Base-by-base conservation (phyloP, 2,113 vertebrate species). In the Suncus etruscus region DNA sequence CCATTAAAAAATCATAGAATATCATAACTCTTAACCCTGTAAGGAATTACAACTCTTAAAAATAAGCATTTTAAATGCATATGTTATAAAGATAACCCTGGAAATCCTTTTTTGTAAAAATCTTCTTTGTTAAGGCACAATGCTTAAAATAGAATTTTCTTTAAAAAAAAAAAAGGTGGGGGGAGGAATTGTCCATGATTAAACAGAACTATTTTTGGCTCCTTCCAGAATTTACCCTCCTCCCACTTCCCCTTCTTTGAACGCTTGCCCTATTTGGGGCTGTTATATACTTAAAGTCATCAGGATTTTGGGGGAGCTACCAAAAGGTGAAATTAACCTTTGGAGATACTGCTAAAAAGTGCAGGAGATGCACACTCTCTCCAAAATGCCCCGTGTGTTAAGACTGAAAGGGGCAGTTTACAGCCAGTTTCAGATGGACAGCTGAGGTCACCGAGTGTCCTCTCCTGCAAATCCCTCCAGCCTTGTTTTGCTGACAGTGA, bases 281-380 rank as follows among this genome's bases (percentile, higher is more conserved):
- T 88, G 83, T 97, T 90, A 77, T 90, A 77, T 65, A 83, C 78
- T 92, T 95, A 87, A 84, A 15, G 31, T 93, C 84, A 91, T 96
- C 78, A 73, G 50, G 83, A 69, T 96, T 93, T 85, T 78, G 94
- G 96, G 65, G 76, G 85, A 95, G 86, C 97, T 96, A 96, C 94
- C 96, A 97, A 95, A 96, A 97, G 97, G 95, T 95, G 93, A 95
- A 96, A 97, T 92, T 95, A 97, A 96, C 96, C 97, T 97, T 97
- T 95, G 79, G 93, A 97, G 96, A 91, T 89, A 92, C 96, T 95
- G 89, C 95, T 84, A 94, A 92, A 96, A 97, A 93, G 74, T 97
- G 97, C 97, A 96, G 94, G 93, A 75, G 39, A 3, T n/a, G 95
- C 95, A 91, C 58, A 39, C 97, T 98, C 95, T 61, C 93, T 77